Percentiles rank a stretch among this genome's conserved stretches.
phyloP scores from a whole-genome alignment of 2,888 invertebrate species.

The Villa cingulata region DNA sequence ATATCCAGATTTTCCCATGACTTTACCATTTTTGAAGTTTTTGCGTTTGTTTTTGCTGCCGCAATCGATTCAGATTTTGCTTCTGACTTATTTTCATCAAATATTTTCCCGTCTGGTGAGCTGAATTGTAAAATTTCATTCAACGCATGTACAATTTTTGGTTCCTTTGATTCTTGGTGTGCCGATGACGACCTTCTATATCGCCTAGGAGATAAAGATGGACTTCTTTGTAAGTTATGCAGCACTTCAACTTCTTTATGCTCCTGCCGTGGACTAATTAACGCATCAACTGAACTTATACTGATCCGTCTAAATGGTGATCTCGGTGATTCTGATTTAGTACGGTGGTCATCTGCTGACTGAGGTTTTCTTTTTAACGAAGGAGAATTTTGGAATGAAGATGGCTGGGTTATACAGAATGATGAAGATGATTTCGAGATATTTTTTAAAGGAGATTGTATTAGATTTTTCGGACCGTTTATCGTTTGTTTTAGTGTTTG shows the following conservation, averaged over 20 bases:
- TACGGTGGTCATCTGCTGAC: constrained; percentile 10
- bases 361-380: constrained; percentile 14
- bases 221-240: constrained; percentile 54
- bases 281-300: constrained; percentile 38
- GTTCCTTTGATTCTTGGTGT: constrained; percentile 13
- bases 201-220: constrained; percentile 41
- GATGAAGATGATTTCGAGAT: neutral
- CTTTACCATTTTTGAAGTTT: too few species aligned
- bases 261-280: constrained; percentile 33
- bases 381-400: constrained; percentile 13
- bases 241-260: constrained; percentile 55
- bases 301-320: constrained; percentile 24
- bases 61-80: constrained; percentile 20
- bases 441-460: neutral
- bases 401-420: constrained; percentile 20
- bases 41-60: constrained; percentile 1
- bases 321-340: constrained; percentile 20
- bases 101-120: constrained; percentile 6
- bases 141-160: neutral
- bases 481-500: neutral
- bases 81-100: constrained; percentile 11
- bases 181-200: constrained; percentile 16
- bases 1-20: constrained; percentile 49
- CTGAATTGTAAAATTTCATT: neutral
- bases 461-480: too few species aligned